phyloP scores from a whole-genome alignment of 2,888 invertebrate species.

The Ephialtes manifestator region DNA sequence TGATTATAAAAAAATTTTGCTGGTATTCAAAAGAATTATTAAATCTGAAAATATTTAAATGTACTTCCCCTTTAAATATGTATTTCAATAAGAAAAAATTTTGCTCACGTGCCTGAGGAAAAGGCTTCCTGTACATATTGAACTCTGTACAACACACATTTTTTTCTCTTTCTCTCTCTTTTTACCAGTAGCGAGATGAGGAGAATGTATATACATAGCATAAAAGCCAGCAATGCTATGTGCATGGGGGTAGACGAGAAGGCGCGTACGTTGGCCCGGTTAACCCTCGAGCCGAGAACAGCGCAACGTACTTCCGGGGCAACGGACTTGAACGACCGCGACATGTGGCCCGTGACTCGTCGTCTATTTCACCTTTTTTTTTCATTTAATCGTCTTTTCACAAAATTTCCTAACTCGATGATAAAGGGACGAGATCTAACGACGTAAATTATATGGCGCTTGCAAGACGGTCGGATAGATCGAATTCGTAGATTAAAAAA shows the following conservation, averaged over 20 bases:
- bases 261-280: constrained; percentile 68
- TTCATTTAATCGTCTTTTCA: constrained; percentile 43
- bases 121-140: not conserved
- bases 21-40: not conserved
- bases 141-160: not conserved
- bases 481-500: not conserved
- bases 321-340: constrained; percentile 80
- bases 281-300: constrained; percentile 69
- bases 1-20: no score
- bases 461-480: not conserved
- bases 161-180: not conserved
- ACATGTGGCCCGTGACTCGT: constrained; percentile 76
- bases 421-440: constrained; percentile 13
- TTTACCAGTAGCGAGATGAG: not conserved
- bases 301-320: constrained; percentile 80
- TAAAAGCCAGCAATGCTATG: constrained; percentile 25
- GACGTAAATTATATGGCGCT: constrained; percentile 2
- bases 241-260: constrained; percentile 64
- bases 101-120: not conserved
- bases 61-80: not conserved
- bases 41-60: not conserved
- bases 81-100: not conserved
- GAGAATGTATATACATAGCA: constrained; percentile 2
- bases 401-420: constrained; percentile 35
- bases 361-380: constrained; percentile 56